Conservation (phyloP, 2,888 invertebrate genomes). For the Cantharis rustica region DNA sequence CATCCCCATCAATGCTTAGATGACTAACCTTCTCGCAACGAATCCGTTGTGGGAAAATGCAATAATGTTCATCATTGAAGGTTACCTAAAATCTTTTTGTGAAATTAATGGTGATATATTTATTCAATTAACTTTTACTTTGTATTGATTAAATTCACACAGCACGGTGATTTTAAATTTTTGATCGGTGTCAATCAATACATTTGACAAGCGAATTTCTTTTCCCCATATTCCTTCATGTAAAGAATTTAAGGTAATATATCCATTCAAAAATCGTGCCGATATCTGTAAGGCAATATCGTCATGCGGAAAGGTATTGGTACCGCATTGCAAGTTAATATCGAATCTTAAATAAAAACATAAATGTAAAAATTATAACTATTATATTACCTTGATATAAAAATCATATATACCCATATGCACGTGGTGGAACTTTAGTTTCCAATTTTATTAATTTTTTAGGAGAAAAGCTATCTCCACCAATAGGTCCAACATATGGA, state of each 20-base stretch:
- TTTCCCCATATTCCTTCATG: slow-evolving; percentile 63
- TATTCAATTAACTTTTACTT: slow-evolving; percentile 28
- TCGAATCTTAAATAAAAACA: slow-evolving; percentile 63
- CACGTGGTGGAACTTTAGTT: no score
- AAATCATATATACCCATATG: no score
- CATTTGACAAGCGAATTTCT: slow-evolving; percentile 61
- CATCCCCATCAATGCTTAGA: slow-evolving; percentile 78
- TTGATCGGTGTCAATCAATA: slow-evolving; percentile 67
- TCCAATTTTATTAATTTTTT: no score
- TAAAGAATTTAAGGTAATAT: slow-evolving; percentile 64
- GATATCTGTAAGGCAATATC: slow-evolving; percentile 79
- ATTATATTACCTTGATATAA: not conserved
- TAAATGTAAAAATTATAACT: not conserved
- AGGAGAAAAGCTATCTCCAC: no score
- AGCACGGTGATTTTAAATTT: slow-evolving; percentile 74
- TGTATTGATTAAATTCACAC: slow-evolving; percentile 60
- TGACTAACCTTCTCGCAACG: slow-evolving; percentile 69
- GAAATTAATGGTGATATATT: no score
- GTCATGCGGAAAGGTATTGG: slow-evolving; percentile 71
- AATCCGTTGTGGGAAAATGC: slow-evolving; percentile 76
- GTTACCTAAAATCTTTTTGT: slow-evolving; percentile 64
- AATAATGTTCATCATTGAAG: slow-evolving; percentile 78
- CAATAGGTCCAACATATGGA: no score
- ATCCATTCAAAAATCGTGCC: slow-evolving; percentile 61
- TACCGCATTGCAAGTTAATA: slow-evolving; percentile 77